Evolutionary conservation across 1,140 invertebrate species (phyloP).

Genomic region (Lethocerus indicus): DNA sequence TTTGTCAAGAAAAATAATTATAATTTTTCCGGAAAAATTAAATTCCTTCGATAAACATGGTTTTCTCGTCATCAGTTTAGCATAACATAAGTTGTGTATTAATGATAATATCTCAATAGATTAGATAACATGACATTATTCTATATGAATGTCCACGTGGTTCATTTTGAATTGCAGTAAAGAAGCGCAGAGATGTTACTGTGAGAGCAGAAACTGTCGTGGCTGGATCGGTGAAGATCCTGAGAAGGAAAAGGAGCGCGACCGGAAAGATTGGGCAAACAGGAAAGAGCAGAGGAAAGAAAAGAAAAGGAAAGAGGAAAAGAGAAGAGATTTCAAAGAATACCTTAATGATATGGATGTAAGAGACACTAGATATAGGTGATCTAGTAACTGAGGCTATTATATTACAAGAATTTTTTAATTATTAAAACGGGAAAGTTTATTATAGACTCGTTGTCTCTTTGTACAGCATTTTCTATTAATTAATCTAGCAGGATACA

Average conservation of each 20-base stretch:
- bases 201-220: conserved; percentile 68
- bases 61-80: too few relatives aligned
- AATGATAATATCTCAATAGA: too few relatives aligned
- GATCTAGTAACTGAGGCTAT: too few relatives aligned
- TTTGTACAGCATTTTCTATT: not conserved
- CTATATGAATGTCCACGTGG: conserved; percentile 10
- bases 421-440: not conserved
- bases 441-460: not conserved
- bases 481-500: not conserved
- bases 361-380: too few relatives aligned
- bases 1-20: too few relatives aligned
- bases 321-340: conserved; percentile 23
- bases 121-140: not conserved
- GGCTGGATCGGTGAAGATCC: conserved; percentile 87
- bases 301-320: conserved; percentile 16
- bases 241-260: conserved; percentile 29
- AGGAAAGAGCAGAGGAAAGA: conserved; percentile 11
- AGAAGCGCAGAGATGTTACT: conserved; percentile 88
- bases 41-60: too few relatives aligned
- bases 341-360: conserved; percentile 40
- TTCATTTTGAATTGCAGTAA: conserved; percentile 34
- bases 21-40: too few relatives aligned
- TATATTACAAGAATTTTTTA: conserved; percentile 1
- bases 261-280: conserved; percentile 21
- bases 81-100: too few relatives aligned